Conservation (phyloP, 2,888 invertebrate genomes). For the Eustalomyia histrio region DNA sequence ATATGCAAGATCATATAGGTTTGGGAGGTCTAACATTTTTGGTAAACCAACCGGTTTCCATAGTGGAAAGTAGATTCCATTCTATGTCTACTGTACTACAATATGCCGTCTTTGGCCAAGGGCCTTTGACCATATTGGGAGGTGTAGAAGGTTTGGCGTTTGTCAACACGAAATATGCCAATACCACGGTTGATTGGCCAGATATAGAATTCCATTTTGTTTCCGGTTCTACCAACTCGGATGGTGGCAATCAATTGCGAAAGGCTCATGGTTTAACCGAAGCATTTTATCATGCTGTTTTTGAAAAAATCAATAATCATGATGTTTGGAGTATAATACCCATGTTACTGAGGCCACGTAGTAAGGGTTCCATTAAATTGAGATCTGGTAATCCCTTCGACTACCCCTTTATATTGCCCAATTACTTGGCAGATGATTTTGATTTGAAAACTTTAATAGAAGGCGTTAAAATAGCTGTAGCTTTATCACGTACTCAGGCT, state of each 20-base stretch:
- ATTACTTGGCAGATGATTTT: constrained; percentile 90
- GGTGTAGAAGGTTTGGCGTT: constrained; percentile 95
- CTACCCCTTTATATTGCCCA: constrained; percentile 94
- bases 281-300: constrained; percentile 87
- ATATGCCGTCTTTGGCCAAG: constrained; percentile 90
- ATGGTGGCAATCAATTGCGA: constrained; percentile 89
- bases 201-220: constrained; percentile 95
- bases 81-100: constrained; percentile 89
- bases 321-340: constrained; percentile 93
- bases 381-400: constrained; percentile 91
- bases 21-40: constrained; percentile 91
- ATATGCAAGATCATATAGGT: constrained; percentile 94
- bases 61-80: constrained; percentile 89
- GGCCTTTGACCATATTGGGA: constrained; percentile 91
- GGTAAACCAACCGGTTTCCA: constrained; percentile 88
- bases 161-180: constrained; percentile 92
- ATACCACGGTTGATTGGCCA: constrained; percentile 89
- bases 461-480: constrained; percentile 91
- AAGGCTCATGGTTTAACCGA: constrained; percentile 89
- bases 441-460: constrained; percentile 91
- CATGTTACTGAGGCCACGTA: constrained; percentile 90
- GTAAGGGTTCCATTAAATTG: constrained; percentile 89
- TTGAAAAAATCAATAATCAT: constrained; percentile 86
- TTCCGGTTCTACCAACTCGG: constrained; percentile 92
- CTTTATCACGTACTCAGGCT: constrained; percentile 88